Base-by-base conservation (phyloP, 2,797 vertebrate species). In the Vireo griseus region DNA sequence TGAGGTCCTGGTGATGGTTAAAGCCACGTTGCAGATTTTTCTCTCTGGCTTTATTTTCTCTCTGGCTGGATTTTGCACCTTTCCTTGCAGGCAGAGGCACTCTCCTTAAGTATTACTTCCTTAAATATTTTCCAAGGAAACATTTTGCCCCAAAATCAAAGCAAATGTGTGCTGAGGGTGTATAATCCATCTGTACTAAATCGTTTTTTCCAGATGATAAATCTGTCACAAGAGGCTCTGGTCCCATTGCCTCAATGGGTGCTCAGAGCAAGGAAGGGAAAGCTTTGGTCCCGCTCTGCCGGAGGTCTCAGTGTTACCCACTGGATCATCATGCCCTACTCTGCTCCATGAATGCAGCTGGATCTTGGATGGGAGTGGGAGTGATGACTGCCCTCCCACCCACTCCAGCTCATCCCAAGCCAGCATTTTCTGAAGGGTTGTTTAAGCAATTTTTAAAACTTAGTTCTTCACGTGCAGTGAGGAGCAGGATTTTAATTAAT, bases 401-500 rank as follows among this genome's bases (percentile, higher is more conserved):
- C 21, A 3, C 29, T 48, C 5, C 2, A 44, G 58, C 63, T 74
- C 6, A 0, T 37, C 54, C 51, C 3, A 2, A 24, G 35, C 33
- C 81, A 18, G 54, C 5, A 2, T 73, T 73, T 69, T 71, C 62
- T 91, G 35, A 10, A 35, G 39, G 33, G 16, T 65, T 42, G 4
- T 37, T 45, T 3, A 15, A 75, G 35, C 39, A 5, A 21, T 52
- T 37, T 29, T 25, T 79, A 33, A 24, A 33, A 51, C 81, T 82
- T 39, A 10, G 15, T 75, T 78, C 80, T 42, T 90, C 80, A 73
- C 48, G 7, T 85, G 78, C 21, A 5, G 73, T 35, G 11, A 55
- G 77, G 65, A 95, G 59, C 37, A 47, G 69, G 79, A 26, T 66
- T 94, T 80, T 80, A 86, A 83, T 95, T 94, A 87, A 89, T 87